These are phyloP conservation scores for Spisula solida DNA, from an alignment of 2,888 invertebrate genomes.

Conservation along the genomic window DNA sequence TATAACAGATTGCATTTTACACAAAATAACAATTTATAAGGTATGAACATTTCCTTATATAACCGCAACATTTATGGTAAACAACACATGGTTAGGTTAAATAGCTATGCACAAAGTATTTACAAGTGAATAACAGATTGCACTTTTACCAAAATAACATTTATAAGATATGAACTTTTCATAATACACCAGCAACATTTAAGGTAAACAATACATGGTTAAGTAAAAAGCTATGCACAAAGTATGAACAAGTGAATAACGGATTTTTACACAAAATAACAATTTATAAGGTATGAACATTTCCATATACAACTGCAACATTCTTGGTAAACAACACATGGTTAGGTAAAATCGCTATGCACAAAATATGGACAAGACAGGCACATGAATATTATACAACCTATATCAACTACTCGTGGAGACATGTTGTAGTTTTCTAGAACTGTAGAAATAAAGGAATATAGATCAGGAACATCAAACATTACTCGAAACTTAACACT, in stretches of 20 bases:
- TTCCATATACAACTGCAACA: not conserved
- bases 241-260: not conserved
- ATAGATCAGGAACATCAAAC: not conserved
- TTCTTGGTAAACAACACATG: not conserved
- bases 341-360: not conserved
- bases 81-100: constrained; percentile 14
- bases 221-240: constrained; percentile 1
- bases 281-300: too few relatives aligned
- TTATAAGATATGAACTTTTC: not conserved
- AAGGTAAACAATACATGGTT: not conserved
- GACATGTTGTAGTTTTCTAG: constrained; percentile 69
- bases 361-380: not conserved
- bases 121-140: too few relatives aligned
- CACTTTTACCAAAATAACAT: too few relatives aligned
- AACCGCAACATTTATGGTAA: not conserved
- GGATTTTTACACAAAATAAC: too few relatives aligned
- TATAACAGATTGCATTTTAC: too few relatives aligned
- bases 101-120: constrained; percentile 9
- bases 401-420: constrained; percentile 72
- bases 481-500: not conserved
- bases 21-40: too few relatives aligned
- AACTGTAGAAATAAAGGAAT: constrained; percentile 50
- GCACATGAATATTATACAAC: constrained; percentile 56
- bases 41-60: not conserved
- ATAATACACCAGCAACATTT: not conserved